Conservation (phyloP, 2,888 invertebrate species). For the Ophioninae sp. region DNA sequence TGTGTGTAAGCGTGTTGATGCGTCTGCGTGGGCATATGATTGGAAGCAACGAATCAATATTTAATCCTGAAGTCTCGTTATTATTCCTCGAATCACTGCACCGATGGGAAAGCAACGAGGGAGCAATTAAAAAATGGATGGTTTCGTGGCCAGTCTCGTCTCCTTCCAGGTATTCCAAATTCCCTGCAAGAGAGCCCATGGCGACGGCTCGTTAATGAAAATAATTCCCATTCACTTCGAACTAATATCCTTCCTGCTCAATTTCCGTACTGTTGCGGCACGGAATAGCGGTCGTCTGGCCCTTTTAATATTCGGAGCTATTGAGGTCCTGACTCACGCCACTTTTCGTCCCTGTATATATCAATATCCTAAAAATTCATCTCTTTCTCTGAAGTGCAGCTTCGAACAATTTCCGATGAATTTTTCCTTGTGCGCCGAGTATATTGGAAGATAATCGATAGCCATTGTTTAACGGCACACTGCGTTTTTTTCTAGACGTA, state of each 20-base stretch:
- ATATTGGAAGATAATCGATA: background rate
- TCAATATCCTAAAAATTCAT: background rate
- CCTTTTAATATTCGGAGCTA: constrained; percentile 50
- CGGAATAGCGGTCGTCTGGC: constrained; percentile 22
- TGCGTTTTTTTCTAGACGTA: background rate
- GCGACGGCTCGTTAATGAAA: constrained; percentile 56
- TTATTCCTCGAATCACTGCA: constrained; percentile 67
- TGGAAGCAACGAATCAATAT: constrained; percentile 55
- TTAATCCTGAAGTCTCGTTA: constrained; percentile 63
- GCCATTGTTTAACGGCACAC: background rate
- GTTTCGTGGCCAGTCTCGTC: constrained; percentile 19
- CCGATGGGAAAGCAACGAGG: constrained; percentile 41
- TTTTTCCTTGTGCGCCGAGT: background rate
- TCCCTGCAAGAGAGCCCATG: constrained; percentile 23
- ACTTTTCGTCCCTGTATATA: background rate
- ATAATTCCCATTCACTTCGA: constrained; percentile 57
- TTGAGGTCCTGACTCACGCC: constrained; percentile 18
- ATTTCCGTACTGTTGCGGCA: constrained; percentile 49
- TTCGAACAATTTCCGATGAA: constrained; percentile 17
- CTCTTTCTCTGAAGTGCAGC: constrained; percentile 1
- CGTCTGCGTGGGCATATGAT: background rate
- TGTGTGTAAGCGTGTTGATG: background rate
- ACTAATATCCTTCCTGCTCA: constrained; percentile 60
- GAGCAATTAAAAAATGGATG: constrained; percentile 69
- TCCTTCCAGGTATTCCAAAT: constrained; percentile 37